These are phyloP conservation scores for Triplophysa bombifrons DNA, from an alignment of 2,797 vertebrate genomes.

Conservation along the genomic window DNA sequence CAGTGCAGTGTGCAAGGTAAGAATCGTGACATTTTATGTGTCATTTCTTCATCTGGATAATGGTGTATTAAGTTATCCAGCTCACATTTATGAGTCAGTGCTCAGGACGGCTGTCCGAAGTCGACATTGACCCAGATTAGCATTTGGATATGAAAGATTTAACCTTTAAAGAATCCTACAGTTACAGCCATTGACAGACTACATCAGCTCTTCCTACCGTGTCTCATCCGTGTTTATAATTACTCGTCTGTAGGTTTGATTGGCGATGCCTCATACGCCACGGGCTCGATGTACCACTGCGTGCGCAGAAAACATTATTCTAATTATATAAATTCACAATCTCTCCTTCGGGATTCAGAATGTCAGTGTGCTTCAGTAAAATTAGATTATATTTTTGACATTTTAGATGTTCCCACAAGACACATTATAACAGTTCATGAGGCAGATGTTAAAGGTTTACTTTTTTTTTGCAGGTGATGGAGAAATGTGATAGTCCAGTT, in stretches of 20 bases:
- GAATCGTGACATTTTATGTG: conserved; percentile 45
- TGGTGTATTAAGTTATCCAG: conserved; percentile 56
- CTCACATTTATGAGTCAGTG: conserved; percentile 69
- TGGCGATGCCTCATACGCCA: conserved; percentile 79
- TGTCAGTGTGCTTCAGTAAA: neutral
- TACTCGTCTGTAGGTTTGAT: conserved; percentile 75
- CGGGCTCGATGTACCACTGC: conserved; percentile 77
- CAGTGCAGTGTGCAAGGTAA: conserved; percentile 20
- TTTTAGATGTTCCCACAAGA: too few relatives aligned
- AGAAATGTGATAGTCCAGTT: conserved; percentile 68
- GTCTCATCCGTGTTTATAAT: conserved; percentile 76
- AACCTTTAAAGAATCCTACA: conserved; percentile 86
- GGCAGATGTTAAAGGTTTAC: too few relatives aligned
- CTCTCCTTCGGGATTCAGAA: neutral
- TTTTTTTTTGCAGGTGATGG: conserved; percentile 78
- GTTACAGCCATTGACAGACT: conserved; percentile 84
- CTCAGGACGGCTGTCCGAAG: conserved; percentile 65
- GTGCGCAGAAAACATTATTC: conserved; percentile 59
- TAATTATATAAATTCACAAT: neutral
- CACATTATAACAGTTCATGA: too few relatives aligned
- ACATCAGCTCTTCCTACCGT: conserved; percentile 80
- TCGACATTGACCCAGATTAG: conserved; percentile 78
- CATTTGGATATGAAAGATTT: conserved; percentile 78
- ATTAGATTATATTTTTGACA: too few relatives aligned
- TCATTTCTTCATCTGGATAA: conserved; percentile 57